A percentile compares a stretch with the other conserved stretches of the same genome.
Evolutionary conservation across 2,888 invertebrate genomes (phyloP).

Genomic region (Thysanoteuthis rhombus): DNA sequence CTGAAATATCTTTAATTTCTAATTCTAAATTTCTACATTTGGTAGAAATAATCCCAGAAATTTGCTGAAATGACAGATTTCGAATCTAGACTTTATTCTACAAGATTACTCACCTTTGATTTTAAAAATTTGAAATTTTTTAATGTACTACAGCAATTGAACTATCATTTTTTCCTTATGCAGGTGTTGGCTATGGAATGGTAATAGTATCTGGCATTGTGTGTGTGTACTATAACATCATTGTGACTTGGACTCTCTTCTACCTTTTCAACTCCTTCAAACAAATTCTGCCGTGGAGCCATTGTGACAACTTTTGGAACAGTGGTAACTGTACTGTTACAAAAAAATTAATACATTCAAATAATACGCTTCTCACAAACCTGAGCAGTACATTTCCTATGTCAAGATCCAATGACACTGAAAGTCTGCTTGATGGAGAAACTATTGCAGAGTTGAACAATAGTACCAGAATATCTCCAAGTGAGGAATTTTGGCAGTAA

Average conservation of each 20-base stretch:
- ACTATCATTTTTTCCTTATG: slow-evolving; percentile 24
- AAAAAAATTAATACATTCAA: background rate
- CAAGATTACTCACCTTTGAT: background rate
- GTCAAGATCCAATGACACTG: background rate
- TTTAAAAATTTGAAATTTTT: too few relatives aligned
- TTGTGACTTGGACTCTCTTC: slow-evolving; percentile 68
- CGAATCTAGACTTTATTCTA: background rate
- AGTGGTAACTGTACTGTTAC: slow-evolving; percentile 46
- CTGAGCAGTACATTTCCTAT: background rate
- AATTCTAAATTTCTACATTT: too few relatives aligned
- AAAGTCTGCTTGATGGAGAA: background rate
- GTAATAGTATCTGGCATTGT: slow-evolving; percentile 67
- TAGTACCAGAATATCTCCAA: slow-evolving; percentile 34
- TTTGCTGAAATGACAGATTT: background rate
- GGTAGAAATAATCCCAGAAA: too few relatives aligned
- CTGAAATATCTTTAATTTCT: too few relatives aligned
- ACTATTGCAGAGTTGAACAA: background rate
- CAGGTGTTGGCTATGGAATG: slow-evolving; percentile 68
- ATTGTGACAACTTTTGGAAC: slow-evolving; percentile 67
- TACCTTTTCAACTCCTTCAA: slow-evolving; percentile 67
- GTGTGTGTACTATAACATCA: slow-evolving; percentile 69
- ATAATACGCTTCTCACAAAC: background rate
- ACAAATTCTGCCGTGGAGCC: slow-evolving; percentile 65
- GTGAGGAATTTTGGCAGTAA: slow-evolving; percentile 51
- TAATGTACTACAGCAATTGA: background rate